These are phyloP conservation scores for Hypercompe scribonia DNA, from an alignment of 2,888 invertebrate species.

Conservation along the genomic window DNA sequence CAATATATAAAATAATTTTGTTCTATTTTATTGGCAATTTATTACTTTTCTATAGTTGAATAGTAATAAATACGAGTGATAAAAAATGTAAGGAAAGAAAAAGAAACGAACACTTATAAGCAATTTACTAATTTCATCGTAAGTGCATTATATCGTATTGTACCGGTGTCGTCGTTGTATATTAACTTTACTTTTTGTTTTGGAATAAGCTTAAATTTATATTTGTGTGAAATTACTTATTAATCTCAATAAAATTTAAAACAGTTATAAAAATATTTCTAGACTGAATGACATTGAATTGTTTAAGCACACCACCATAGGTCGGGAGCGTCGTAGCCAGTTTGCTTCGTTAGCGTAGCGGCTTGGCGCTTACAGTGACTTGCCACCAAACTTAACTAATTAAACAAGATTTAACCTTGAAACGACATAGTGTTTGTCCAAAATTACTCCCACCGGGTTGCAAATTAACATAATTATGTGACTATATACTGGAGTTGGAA, in stretches of 20 bases:
- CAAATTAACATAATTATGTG: slow-evolving; percentile 39
- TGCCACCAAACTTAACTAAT: slow-evolving; percentile 32
- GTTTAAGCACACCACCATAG: slow-evolving; percentile 3
- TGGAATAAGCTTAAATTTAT: too few relatives aligned
- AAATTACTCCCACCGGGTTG: slow-evolving; percentile 25
- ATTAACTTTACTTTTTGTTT: too few relatives aligned
- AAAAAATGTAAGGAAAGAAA: too few relatives aligned
- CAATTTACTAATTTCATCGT: too few relatives aligned
- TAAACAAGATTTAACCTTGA: slow-evolving; percentile 35
- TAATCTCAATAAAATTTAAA: background rate
- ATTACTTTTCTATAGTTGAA: too few relatives aligned
- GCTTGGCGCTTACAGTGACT: slow-evolving; percentile 27
- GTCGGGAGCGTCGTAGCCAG: slow-evolving; percentile 9
- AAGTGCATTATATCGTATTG: too few relatives aligned
- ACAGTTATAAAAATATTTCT: background rate
- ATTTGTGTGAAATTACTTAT: too few relatives aligned
- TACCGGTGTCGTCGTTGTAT: too few relatives aligned
- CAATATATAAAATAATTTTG: too few relatives aligned
- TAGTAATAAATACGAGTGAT: too few relatives aligned
- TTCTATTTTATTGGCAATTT: background rate
- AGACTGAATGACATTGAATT: background rate
- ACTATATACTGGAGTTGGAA: slow-evolving; percentile 41
- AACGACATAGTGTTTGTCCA: slow-evolving; percentile 19
- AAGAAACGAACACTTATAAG: too few relatives aligned
- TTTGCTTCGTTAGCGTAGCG: slow-evolving; percentile 22